Evolutionary conservation across 2,113 vertebrate genomes (phyloP), one percentile per base, ranked within the genome.

Genomic region (Phrynocephalus versicolor): DNA sequence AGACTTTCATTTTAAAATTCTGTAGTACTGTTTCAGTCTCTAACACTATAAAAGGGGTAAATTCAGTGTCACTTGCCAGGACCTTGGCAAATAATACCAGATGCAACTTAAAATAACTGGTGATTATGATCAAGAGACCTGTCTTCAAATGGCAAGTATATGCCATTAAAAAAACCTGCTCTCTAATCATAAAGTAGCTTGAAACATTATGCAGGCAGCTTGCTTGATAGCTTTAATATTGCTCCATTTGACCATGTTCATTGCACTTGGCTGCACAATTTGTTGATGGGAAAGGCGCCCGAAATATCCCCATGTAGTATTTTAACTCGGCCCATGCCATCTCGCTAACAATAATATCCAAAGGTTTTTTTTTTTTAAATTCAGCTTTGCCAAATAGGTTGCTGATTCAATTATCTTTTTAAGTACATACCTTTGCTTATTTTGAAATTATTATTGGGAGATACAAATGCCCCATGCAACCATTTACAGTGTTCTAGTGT

Each of bases 331-430:
- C 90, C 91, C 84, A 86, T 90, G 93, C 91, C 93, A 94, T 91
- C 92, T 93, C 95, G 87, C 90, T 88, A 92, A 91, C 90, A 95
- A 94, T 94, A 95, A 93, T 83, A 89, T 93, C 87, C 89, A 91
- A n/a, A n/a, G n/a, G n/a, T n/a, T n/a, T n/a, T n/a, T n/a, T n/a
- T n/a, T n/a, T n/a, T n/a, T n/a, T n/a, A n/a, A n/a, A 92, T 51
- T 51, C 5, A 51, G 45, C 45, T 6, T 51, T 51, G 45, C 45
- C 45, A 51, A 51, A 51, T 1, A 21, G 81, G 55, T 33, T 21
- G 6, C 0, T 75, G 25, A 2, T 82, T 88, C 88, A 71, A 84
- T 88, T 27, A 72, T 21, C n/a, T 87, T 60, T 37, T 14, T 3
- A 77, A 77, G 58, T 37, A 60, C 21, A 18, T 19, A n/a, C 19